phyloP scores from a whole-genome alignment of 30 jellyfish, hydroid and myxozoan genomes.

The Cassiopea xamachana region DNA sequence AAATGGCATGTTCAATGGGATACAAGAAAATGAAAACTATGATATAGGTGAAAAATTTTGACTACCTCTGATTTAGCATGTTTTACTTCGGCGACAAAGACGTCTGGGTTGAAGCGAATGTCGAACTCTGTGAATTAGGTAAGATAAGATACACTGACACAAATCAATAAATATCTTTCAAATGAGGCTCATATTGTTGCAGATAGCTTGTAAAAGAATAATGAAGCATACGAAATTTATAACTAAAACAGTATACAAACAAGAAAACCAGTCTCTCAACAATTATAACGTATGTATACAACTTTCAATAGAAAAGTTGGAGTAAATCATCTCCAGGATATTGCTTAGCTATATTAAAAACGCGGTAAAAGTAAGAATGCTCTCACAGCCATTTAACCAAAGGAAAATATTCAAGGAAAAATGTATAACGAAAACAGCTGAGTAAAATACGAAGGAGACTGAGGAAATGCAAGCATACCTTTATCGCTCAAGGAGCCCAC shows the following conservation, averaged over 20 bases:
- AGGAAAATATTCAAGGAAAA: no score
- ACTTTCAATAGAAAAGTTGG: no score
- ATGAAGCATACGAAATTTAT: no score
- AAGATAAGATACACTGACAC: not conserved
- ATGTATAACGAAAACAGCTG: no score
- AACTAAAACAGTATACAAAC: no score
- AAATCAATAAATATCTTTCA: no score
- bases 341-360: not conserved
- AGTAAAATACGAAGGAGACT: not conserved
- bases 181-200: no score
- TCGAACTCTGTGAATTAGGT: conserved; percentile 73
- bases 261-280: no score
- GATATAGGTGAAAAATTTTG: not conserved
- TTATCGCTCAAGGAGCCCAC: conserved; percentile 88
- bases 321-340: not conserved
- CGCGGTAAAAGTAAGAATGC: no score
- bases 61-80: conserved; percentile 86
- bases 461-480: conserved; percentile 48
- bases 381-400: no score
- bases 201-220: no score
- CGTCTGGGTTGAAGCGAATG: conserved; percentile 98
- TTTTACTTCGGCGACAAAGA: conserved; percentile 80
- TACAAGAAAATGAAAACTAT: not conserved
- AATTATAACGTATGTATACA: no score
- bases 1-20: not conserved